These are phyloP conservation scores for Aphis craccivora DNA, from an alignment of 1,140 invertebrate species.

Conservation along the genomic window DNA sequence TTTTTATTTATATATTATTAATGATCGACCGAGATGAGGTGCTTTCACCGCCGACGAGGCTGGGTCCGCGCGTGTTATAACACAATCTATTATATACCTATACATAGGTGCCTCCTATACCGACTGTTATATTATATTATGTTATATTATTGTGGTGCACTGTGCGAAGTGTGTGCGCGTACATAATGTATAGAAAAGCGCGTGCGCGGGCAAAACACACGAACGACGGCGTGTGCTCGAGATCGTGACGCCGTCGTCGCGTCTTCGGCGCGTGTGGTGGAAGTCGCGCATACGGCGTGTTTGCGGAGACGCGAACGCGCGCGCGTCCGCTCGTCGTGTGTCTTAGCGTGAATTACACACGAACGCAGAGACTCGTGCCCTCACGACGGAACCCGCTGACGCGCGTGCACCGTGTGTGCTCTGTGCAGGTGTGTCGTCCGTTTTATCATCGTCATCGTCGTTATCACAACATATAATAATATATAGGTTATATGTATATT, in stretches of 20 bases:
- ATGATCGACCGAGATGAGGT: conserved; percentile 1
- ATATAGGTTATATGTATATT: background rate
- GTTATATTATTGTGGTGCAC: background rate
- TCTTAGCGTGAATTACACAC: conserved; percentile 33
- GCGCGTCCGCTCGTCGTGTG: background rate
- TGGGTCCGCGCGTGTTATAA: background rate
- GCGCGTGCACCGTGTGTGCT: background rate
- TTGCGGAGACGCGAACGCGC: background rate
- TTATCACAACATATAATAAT: background rate
- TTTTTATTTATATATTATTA: conserved; percentile 34
- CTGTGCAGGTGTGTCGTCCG: background rate
- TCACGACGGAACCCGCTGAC: background rate
- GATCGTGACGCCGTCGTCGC: conserved; percentile 40
- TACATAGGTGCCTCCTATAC: background rate
- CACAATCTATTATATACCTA: background rate
- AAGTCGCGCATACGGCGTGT: conserved; percentile 3
- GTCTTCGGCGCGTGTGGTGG: conserved; percentile 32
- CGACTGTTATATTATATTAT: background rate
- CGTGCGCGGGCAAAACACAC: conserved; percentile 47
- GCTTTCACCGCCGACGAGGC: background rate
- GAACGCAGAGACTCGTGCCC: background rate
- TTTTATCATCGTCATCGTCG: background rate
- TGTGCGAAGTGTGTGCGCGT: background rate
- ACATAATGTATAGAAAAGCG: background rate
- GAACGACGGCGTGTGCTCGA: conserved; percentile 48